Conservation (phyloP, 2,888 invertebrate species). For the Lasioglossum figueresi region DNA sequence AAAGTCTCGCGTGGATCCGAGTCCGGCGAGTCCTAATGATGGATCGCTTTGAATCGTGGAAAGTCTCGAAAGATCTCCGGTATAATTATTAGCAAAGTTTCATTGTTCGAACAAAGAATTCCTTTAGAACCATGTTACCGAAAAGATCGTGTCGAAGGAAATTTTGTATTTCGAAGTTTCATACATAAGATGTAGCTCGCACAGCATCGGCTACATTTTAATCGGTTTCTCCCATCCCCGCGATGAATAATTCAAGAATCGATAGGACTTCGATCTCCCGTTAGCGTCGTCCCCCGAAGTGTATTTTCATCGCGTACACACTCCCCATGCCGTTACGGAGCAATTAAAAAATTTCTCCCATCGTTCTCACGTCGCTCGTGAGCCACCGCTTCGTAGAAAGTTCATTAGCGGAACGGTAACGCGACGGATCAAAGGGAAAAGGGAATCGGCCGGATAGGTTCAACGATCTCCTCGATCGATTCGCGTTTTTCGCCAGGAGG, state of each 20-base stretch:
- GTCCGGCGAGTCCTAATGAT: background rate
- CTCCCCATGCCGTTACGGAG: background rate
- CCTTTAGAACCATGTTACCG: background rate
- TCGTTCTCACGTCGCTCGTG: background rate
- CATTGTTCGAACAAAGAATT: background rate
- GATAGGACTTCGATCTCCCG: conserved; percentile 5
- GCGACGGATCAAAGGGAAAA: conserved; percentile 13
- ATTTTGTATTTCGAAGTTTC: background rate
- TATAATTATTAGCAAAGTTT: background rate
- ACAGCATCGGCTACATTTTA: conserved; percentile 1
- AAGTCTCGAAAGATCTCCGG: background rate
- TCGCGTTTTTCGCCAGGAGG: too few relatives aligned
- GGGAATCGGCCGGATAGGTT: background rate
- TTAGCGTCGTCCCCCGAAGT: background rate
- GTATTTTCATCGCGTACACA: conserved; percentile 13
- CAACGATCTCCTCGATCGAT: conserved; percentile 1
- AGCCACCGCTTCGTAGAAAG: background rate
- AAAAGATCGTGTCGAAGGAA: background rate
- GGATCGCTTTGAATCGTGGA: background rate
- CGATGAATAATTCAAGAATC: conserved; percentile 15
- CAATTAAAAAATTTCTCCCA: conserved; percentile 23
- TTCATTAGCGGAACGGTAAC: conserved; percentile 7
- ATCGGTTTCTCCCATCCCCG: background rate
- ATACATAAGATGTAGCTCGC: background rate
- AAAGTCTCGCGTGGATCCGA: background rate